A percentile compares a stretch with the other conserved stretches of the same genome.
Evolutionary conservation across 1,140 invertebrate genomes (phyloP).

Genomic region (Alviniconcha marisindica): DNA sequence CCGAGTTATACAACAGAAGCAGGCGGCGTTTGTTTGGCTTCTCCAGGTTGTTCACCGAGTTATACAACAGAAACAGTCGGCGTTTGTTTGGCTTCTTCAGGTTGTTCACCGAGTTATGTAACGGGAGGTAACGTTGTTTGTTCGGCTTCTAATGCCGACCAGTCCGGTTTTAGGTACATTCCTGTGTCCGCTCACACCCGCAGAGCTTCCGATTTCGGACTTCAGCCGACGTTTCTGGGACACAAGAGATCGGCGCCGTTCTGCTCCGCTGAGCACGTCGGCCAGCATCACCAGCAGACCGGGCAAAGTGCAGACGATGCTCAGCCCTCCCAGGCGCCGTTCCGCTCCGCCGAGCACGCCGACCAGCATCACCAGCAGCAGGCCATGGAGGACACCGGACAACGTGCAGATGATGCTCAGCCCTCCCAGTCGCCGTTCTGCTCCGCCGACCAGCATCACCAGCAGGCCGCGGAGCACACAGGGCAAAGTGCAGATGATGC

Average conservation of each 20-base stretch:
- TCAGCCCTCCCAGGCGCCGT: background rate
- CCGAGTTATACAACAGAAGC: too few species aligned
- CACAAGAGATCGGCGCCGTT: background rate
- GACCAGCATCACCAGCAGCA: background rate
- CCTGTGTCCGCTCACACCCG: constrained; percentile 7
- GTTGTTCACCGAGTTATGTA: too few species aligned
- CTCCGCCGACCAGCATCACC: background rate
- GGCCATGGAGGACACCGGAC: too few species aligned
- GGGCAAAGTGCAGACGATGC: background rate
- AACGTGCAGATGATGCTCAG: too few species aligned
- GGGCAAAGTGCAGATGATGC: background rate
- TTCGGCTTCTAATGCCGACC: background rate
- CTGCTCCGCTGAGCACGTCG: background rate
- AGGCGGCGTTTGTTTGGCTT: too few species aligned
- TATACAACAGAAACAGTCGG: too few species aligned
- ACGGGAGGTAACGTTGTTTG: background rate
- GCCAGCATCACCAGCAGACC: background rate
- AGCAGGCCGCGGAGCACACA: too few species aligned
- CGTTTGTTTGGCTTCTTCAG: too few species aligned
- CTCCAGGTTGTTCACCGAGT: too few species aligned
- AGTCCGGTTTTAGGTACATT: background rate
- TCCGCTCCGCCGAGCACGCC: background rate
- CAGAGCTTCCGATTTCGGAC: background rate
- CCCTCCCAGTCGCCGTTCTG: background rate
- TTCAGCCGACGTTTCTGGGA: background rate